Evolutionary conservation across 2,888 invertebrate species (phyloP).

Genomic region (Tryphoninae sp.): DNA sequence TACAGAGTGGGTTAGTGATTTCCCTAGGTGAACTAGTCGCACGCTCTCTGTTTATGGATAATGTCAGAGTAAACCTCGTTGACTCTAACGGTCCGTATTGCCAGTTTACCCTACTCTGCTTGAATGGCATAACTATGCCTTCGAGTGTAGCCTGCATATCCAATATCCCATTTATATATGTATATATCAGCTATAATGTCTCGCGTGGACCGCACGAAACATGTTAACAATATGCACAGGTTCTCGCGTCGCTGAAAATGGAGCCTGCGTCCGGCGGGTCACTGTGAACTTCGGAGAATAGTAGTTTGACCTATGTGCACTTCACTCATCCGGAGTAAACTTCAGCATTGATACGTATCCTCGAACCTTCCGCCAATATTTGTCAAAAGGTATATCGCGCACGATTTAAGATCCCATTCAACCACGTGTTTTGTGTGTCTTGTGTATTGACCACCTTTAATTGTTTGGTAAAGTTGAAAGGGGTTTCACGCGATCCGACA

Average conservation of each 20-base stretch:
- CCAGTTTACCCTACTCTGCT: background rate
- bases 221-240: constrained; percentile 1
- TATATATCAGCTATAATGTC: background rate
- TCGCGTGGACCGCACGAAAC: background rate
- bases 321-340: background rate
- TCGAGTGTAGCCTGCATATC: background rate
- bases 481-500: background rate
- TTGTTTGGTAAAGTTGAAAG: constrained; percentile 25
- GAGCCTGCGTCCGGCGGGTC: background rate
- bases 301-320: background rate
- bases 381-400: background rate
- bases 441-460: background rate
- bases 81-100: background rate
- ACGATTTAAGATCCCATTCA: background rate
- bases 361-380: background rate
- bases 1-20: too few species aligned
- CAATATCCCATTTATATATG: background rate
- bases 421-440: background rate
- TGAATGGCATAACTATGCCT: background rate
- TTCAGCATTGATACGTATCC: background rate
- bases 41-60: too few species aligned
- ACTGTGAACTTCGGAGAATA: background rate
- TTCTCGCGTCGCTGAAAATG: background rate
- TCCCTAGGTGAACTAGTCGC: too few species aligned
- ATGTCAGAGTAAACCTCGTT: too few species aligned